Evolutionary conservation across 1,140 invertebrate genomes (phyloP), one percentile per base, ranked within the genome.

Genomic region (Papilio glaucus): DNA sequence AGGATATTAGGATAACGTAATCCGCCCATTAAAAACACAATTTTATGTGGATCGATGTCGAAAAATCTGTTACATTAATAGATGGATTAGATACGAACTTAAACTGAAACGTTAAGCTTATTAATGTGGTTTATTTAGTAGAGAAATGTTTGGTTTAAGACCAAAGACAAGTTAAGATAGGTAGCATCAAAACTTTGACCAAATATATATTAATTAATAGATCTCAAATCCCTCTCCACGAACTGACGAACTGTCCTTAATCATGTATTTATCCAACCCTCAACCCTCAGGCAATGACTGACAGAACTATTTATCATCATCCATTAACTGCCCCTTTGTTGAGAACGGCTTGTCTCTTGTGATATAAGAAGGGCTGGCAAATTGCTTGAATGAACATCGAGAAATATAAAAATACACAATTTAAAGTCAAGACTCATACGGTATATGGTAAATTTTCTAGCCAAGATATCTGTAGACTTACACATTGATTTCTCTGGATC

Each of bases 191-290:
- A 21, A 1, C 49, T 10, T 15, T 45, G 49, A 62, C 60, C 33
- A 33, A 62, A 26, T 26, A 26, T 10, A 39, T 68, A 68, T 68
- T 45, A 29, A 68, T 68, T 68, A 42, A 68, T 26, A 68, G 18
- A 45, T 15, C 63, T 45, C 18, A 42, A 68, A 68, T 45, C 63
- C 39, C 63, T 65, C n/a, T 68, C 24, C 45, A 41, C 63, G 63
- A 68, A 42, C 9, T 68, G 63, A 21, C 21, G 24, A 68, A 68
- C 39, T 68, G 38, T 45, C 63, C 41, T 68, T 68, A 68, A 67
- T 69, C 67, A 49, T 53, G 42, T 69, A 69, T 69, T 69, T 69
- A 69, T 45, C 67, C 67, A 26, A 69, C 67, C 42, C 67, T 69
- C 42, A 69, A 53, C 60, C 33, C 60, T 37, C 15, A n/a, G 29